Conservation (phyloP, 2,888 invertebrate species). For the Molanna angustata region DNA sequence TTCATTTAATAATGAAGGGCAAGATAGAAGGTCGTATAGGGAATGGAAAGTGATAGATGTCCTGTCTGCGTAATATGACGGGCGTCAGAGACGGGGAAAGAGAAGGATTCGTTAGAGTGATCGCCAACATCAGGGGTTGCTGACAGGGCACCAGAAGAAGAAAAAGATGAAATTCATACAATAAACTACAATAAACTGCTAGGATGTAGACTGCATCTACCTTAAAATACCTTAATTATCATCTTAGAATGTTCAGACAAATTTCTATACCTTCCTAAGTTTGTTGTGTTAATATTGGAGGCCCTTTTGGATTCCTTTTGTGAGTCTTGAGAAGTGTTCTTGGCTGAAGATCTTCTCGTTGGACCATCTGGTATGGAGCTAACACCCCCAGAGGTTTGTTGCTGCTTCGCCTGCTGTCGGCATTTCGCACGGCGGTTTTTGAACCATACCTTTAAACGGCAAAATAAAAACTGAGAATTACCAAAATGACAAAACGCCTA, state of each 20-base stretch:
- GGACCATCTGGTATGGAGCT: conserved; percentile 6
- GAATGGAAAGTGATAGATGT: too few species aligned
- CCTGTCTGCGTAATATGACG: too few species aligned
- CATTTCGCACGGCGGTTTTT: conserved; percentile 97
- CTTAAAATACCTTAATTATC: too few species aligned
- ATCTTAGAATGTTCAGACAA: neutral
- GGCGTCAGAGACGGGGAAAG: too few species aligned
- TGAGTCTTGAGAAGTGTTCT: neutral
- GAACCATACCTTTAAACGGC: conserved; percentile 89
- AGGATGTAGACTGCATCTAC: too few species aligned
- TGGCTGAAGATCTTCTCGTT: conserved; percentile 5
- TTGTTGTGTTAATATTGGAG: conserved; percentile 3
- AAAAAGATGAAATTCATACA: too few species aligned
- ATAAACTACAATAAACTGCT: too few species aligned
- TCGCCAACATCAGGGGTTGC: too few species aligned
- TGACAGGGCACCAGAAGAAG: too few species aligned
- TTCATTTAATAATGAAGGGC: too few species aligned
- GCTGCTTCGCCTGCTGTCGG: conserved; percentile 83
- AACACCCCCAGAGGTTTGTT: conserved; percentile 34
- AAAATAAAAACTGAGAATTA: neutral
- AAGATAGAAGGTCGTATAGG: too few species aligned
- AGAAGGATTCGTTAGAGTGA: too few species aligned
- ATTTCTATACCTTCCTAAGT: conserved; percentile 2
- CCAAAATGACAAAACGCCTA: neutral
- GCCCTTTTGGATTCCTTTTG: conserved; percentile 7